phyloP scores from a whole-genome alignment of 2,113 vertebrate genomes.

The Zosterops borbonicus region DNA sequence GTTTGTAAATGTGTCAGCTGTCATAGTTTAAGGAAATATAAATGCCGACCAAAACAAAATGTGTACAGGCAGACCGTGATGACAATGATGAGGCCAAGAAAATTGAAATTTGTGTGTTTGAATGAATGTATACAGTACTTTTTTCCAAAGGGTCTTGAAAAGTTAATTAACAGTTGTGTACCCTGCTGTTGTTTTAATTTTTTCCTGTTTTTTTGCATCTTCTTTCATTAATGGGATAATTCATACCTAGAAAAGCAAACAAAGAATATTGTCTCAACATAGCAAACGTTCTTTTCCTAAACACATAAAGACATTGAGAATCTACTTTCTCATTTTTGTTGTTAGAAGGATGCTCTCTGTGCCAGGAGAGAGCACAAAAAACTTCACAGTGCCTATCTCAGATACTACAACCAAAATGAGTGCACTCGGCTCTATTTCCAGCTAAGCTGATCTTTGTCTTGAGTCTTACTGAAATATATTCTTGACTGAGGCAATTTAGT shows the following conservation, averaged over 20 bases:
- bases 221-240: neutral
- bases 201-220: neutral
- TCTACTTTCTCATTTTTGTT: neutral
- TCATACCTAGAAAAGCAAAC: neutral
- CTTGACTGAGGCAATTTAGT: neutral
- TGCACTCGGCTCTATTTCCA: neutral
- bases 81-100: neutral
- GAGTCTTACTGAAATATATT: neutral
- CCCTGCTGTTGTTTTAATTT: accelerated
- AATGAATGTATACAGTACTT: neutral
- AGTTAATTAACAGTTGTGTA: neutral
- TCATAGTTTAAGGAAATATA: neutral
- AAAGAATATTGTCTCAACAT: neutral
- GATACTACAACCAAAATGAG: neutral
- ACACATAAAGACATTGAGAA: neutral
- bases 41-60: neutral
- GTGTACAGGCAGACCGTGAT: neutral
- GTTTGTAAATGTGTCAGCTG: neutral
- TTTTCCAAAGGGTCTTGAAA: neutral
- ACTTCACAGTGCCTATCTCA: neutral
- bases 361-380: neutral
- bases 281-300: neutral
- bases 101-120: neutral
- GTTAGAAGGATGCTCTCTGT: neutral
- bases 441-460: neutral